Evolutionary conservation across 2,888 invertebrate species (phyloP).

Genomic region (Aromia moschata): DNA sequence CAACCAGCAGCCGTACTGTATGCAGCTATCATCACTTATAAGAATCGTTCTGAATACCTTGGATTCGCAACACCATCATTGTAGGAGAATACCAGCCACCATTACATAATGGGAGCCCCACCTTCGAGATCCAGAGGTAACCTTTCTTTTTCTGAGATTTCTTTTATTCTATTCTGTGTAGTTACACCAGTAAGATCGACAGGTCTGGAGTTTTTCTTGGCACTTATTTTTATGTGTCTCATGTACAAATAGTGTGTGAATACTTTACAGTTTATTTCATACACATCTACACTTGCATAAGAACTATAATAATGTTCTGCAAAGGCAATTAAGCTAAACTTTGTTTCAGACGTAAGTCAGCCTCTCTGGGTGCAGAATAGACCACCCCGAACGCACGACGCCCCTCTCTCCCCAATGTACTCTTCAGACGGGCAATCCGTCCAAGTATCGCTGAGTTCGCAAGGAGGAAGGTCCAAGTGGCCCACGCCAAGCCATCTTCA

Average conservation of each 20-base stretch:
- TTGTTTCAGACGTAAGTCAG: slow-evolving; percentile 77
- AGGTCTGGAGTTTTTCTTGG: too few species aligned
- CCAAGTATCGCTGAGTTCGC: slow-evolving; percentile 61
- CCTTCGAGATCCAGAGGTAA: slow-evolving; percentile 73
- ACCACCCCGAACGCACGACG: slow-evolving; percentile 66
- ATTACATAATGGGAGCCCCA: slow-evolving; percentile 79
- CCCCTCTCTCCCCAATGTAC: slow-evolving; percentile 72
- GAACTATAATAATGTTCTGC: neutral
- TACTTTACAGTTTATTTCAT: neutral
- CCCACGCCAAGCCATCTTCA: slow-evolving; percentile 60
- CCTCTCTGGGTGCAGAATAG: slow-evolving; percentile 77
- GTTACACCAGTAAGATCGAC: too few species aligned
- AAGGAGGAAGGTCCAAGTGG: slow-evolving; percentile 61
- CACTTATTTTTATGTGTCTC: too few species aligned
- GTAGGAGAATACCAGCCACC: slow-evolving; percentile 83
- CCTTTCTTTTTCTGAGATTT: too few species aligned
- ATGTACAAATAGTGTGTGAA: too few species aligned
- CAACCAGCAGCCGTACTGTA: slow-evolving; percentile 74
- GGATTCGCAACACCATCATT: slow-evolving; percentile 90
- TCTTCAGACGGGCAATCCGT: slow-evolving; percentile 67
- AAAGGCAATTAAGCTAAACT: too few species aligned
- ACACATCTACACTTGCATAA: neutral
- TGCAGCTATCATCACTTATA: slow-evolving; percentile 81
- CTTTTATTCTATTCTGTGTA: too few species aligned
- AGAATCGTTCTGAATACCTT: slow-evolving; percentile 91